A percentile compares a stretch with the other conserved stretches of the same genome.
Conservation (phyloP, 1,140 invertebrate genomes). For the Sarcophaga peregrina region DNA sequence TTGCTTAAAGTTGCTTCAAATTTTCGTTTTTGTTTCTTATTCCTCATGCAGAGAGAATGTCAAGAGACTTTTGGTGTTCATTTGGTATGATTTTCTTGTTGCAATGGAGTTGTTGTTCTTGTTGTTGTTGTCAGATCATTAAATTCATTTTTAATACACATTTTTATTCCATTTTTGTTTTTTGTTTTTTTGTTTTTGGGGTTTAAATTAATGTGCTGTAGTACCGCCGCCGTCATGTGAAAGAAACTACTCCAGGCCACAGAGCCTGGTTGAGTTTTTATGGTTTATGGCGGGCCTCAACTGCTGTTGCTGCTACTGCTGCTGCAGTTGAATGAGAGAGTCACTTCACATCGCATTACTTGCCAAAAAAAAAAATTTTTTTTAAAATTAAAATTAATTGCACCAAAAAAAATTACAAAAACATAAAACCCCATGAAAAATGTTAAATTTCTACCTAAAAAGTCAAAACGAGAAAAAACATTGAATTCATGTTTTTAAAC, state of each 20-base stretch:
- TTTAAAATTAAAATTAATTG: background rate
- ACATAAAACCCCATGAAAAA: background rate
- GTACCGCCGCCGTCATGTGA: background rate
- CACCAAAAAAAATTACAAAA: constrained; percentile 7
- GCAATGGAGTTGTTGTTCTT: background rate
- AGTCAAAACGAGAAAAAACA: background rate
- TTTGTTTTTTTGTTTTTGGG: background rate
- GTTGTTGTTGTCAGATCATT: constrained; percentile 1
- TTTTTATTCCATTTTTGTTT: too few species aligned
- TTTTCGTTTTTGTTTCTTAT: too few species aligned
- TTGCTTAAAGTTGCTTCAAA: background rate
- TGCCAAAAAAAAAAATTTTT: constrained; percentile 1
- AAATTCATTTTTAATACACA: constrained; percentile 19
- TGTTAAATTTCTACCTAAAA: background rate
- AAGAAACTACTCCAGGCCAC: background rate
- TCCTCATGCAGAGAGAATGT: too few species aligned
- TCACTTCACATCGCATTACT: background rate
- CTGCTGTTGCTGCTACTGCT: background rate
- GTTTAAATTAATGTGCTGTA: constrained; percentile 25
- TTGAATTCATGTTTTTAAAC: too few species aligned
- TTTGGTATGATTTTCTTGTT: background rate
- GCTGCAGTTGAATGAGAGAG: background rate
- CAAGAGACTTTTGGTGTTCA: background rate
- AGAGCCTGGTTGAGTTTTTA: too few species aligned
- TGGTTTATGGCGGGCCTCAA: background rate